Evolutionary conservation across 2,888 invertebrate species (phyloP).

Genomic region (Lasius fuliginosus): DNA sequence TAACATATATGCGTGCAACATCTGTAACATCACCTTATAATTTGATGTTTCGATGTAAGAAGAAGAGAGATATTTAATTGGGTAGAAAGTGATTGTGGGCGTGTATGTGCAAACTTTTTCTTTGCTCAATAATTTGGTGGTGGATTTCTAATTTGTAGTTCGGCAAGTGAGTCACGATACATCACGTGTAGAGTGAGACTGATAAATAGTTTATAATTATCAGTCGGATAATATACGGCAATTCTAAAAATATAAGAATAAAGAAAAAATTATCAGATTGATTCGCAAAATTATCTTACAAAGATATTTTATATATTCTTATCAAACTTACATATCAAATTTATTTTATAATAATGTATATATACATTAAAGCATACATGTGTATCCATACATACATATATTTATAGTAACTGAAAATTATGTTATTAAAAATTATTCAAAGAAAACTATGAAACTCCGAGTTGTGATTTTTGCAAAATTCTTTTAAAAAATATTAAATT

Average conservation of each 20-base stretch:
- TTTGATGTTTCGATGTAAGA: neutral
- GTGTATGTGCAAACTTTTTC: neutral
- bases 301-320: neutral
- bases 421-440: neutral
- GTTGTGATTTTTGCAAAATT: too few species aligned
- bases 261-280: neutral
- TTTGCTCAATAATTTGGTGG: neutral
- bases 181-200: slow-evolving; percentile 1
- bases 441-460: too few species aligned
- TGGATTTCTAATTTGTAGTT: slow-evolving; percentile 22
- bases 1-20: slow-evolving; percentile 15
- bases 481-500: too few species aligned
- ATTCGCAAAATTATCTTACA: neutral
- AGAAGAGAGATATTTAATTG: neutral
- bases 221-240: neutral
- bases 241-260: neutral
- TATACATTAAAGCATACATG: too few species aligned
- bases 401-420: neutral
- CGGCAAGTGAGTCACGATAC: neutral
- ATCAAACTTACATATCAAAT: neutral
- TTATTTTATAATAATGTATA: neutral
- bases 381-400: neutral
- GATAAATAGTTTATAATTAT: neutral
- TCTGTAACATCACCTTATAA: neutral
- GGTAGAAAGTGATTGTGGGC: neutral